Base-by-base conservation (phyloP, 2,888 invertebrate genomes). In the Bombyx huttoni region DNA sequence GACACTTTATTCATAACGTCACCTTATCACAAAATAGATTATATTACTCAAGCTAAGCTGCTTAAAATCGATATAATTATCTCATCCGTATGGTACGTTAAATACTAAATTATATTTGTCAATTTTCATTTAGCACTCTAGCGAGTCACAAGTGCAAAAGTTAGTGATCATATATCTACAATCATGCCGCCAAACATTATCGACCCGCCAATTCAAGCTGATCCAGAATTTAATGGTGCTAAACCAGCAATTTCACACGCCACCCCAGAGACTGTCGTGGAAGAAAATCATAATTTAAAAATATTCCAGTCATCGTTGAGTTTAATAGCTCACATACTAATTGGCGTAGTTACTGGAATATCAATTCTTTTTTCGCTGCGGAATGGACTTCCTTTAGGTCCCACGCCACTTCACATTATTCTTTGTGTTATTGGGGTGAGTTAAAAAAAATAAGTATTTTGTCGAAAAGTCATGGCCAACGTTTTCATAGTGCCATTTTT, bases 361-460 rank as follows among this genome's bases (percentile, higher is more conserved):
- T 52, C 56, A 3, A 10, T 81, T 0, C 34, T 75, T 8, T 84
- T 64, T 52, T 62, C 76, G 1, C 69, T 81, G 8, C 67, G 70
- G 53, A 54, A 54, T 57, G 76, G 75, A 33, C 10, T 68, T 8
- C 78, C 80, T 0, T 14, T 78, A 7, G 61, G 63, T 50, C 56
- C 70, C 0, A 80, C 76, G 8, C 56, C 61, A 24, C 53, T 69
- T 47, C 85, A 86, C 55, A 69, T 84, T 33, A 54, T 78, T 6
- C 58, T 85, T 49, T 85, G 85, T 61, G 81, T 83, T 12, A 53
- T 79, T 51, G 86, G 87, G 66, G 87, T 87, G 59, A 81, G 86
- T 76, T 1, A 24, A 0, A 24, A 24, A 24, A 24, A 24, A 24
- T 24, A 5, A 0, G 0, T 24, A 24, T 24, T 24, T 24, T 24